phyloP scores from a whole-genome alignment of 2,888 invertebrate species.

The Ornithoptera priamus region DNA sequence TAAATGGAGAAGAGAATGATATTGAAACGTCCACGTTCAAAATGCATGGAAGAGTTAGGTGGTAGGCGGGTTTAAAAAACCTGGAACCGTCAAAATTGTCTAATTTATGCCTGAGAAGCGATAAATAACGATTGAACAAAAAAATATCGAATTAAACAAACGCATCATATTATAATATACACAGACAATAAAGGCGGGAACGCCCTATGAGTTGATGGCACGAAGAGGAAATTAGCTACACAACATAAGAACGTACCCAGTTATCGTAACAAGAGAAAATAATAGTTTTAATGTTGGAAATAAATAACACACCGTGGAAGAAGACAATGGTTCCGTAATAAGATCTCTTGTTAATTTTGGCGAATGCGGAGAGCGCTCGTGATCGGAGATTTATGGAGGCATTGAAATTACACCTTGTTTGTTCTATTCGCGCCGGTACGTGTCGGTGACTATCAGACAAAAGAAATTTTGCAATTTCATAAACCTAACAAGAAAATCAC shows the following conservation, averaged over 20 bases:
- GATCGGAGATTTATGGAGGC: constrained; percentile 68
- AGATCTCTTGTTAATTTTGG: constrained; percentile 74
- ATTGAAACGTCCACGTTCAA: too few relatives aligned
- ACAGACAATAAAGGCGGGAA: constrained; percentile 61
- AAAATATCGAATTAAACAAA: constrained; percentile 45
- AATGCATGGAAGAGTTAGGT: too few relatives aligned
- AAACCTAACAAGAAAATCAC: background rate
- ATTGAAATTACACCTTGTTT: constrained; percentile 68
- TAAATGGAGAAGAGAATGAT: too few relatives aligned
- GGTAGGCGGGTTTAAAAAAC: too few relatives aligned
- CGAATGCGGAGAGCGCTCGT: constrained; percentile 58
- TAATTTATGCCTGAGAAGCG: too few relatives aligned
- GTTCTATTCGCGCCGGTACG: constrained; percentile 51
- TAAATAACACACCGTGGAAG: constrained; percentile 68
- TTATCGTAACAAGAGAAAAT: constrained; percentile 62
- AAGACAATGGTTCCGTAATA: constrained; percentile 75
- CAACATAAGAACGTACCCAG: constrained; percentile 42
- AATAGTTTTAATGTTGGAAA: constrained; percentile 74
- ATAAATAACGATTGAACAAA: constrained; percentile 57
- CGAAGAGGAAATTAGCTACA: constrained; percentile 64
- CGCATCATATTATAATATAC: constrained; percentile 54
- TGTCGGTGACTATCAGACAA: constrained; percentile 36
- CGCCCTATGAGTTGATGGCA: constrained; percentile 64
- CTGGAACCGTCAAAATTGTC: too few relatives aligned
- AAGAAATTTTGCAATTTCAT: constrained; percentile 30